A percentile compares a stretch with the other conserved stretches of the same genome.
Conservation (phyloP, 2,113 vertebrate species). For the Aphelocoma coerulescens region DNA sequence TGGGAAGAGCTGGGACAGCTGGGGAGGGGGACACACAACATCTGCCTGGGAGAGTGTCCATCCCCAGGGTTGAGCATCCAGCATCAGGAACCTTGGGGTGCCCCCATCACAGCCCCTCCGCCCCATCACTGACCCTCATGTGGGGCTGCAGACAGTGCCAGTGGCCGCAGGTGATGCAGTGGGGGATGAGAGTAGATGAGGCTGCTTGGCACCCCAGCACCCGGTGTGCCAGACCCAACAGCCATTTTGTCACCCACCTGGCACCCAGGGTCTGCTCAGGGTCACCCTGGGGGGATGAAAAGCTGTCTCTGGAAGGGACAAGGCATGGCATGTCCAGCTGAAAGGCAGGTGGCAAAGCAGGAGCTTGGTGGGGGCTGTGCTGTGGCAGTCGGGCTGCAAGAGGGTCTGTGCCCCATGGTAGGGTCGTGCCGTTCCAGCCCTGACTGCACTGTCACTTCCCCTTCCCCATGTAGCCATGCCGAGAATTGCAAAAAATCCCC, state of each 20-base stretch:
- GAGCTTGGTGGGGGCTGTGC: background rate
- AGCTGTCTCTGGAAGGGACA: background rate
- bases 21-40: background rate
- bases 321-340: background rate
- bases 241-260: background rate
- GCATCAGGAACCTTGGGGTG: background rate
- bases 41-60: background rate
- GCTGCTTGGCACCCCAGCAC: background rate
- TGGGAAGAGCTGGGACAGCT: background rate
- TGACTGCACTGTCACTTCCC: background rate
- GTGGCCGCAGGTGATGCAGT: rapidly evolving
- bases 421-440: rapidly evolving
- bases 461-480: background rate
- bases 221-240: background rate
- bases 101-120: rapidly evolving
- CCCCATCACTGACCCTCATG: background rate
- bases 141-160: background rate
- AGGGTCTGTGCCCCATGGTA: background rate
- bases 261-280: background rate
- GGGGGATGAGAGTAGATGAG: background rate
- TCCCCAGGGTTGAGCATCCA: background rate
- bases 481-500: background rate
- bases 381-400: rapidly evolving
- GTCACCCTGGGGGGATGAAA: background rate
- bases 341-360: background rate